A percentile compares a stretch with the other conserved stretches of the same genome.
phyloP scores from a whole-genome alignment of 2,888 invertebrate genomes.

The Prionchulus punctatus region DNA sequence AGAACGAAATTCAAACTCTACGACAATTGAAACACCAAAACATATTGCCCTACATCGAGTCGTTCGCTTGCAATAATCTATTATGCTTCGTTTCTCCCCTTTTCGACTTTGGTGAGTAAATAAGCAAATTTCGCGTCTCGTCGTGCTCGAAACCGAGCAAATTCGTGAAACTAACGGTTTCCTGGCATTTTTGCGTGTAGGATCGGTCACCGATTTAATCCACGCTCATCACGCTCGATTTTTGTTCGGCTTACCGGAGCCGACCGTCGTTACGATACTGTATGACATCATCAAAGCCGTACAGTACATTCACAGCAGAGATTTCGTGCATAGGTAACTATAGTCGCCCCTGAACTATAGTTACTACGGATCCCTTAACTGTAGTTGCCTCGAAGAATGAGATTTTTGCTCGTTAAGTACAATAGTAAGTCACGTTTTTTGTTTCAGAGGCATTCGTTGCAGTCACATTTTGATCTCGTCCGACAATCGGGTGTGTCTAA shows the following conservation, averaged over 20 bases:
- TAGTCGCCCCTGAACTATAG: background rate
- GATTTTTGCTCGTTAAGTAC: background rate
- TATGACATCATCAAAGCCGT: conserved; percentile 59
- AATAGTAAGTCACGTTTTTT: too few species aligned
- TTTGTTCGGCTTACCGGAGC: conserved; percentile 58
- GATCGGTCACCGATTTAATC: conserved; percentile 63
- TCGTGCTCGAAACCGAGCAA: background rate
- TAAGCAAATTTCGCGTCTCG: too few species aligned
- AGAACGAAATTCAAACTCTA: conserved; percentile 61
- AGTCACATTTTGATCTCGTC: conserved; percentile 64
- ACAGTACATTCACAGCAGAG: conserved; percentile 63
- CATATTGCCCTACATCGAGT: conserved; percentile 54
- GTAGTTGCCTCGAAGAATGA: background rate
- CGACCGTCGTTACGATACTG: conserved; percentile 59
- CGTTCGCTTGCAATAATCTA: conserved; percentile 60
- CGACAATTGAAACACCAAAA: conserved; percentile 61
- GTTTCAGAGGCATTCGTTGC: conserved; percentile 56
- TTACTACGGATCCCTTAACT: background rate
- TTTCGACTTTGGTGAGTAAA: conserved; percentile 48
- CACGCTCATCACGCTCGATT: conserved; percentile 58
- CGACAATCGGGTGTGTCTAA: conserved; percentile 52
- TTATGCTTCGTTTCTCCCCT: conserved; percentile 62
- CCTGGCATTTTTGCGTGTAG: conserved; percentile 31
- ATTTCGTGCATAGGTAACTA: conserved; percentile 59
- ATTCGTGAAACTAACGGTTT: background rate